These are phyloP conservation scores for Gobio occitaniae DNA, from an alignment of 2,797 vertebrate genomes.

Conservation along the genomic window DNA sequence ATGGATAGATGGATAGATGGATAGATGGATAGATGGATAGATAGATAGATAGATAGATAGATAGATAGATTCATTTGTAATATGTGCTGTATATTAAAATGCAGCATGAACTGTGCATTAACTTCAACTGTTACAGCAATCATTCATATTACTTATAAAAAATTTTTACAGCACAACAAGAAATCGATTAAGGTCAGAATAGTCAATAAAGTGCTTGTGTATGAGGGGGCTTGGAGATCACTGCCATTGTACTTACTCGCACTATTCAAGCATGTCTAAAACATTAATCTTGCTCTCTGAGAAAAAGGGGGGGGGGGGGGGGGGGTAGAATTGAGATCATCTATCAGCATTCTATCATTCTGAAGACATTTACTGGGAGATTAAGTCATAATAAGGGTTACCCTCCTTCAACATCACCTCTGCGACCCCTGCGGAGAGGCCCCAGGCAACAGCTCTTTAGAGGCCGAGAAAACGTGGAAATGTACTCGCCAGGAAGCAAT, in stretches of 20 bases:
- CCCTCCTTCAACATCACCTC: slow-evolving; percentile 42
- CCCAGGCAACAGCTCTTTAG: slow-evolving; percentile 17
- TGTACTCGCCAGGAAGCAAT: slow-evolving; percentile 12
- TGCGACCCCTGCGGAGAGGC: slow-evolving; percentile 44
- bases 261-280: slow-evolving; percentile 10
- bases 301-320: neutral
- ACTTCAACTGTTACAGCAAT: neutral
- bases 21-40: neutral
- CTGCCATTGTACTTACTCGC: slow-evolving; percentile 3
- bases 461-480: neutral
- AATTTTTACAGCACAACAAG: neutral
- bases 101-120: no score
- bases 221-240: neutral
- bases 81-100: neutral
- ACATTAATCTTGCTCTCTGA: slow-evolving; percentile 20
- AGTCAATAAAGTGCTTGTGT: slow-evolving; percentile 33
- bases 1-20: neutral
- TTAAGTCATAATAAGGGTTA: slow-evolving; percentile 31
- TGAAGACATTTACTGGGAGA: neutral
- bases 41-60: neutral
- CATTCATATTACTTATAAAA: slow-evolving; percentile 17
- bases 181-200: slow-evolving; percentile 14
- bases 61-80: neutral
- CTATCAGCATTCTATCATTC: slow-evolving; percentile 1
- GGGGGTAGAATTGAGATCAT: neutral